Conservation (phyloP, 2,797 vertebrate species). For the Bryconaethiops microstoma region DNA sequence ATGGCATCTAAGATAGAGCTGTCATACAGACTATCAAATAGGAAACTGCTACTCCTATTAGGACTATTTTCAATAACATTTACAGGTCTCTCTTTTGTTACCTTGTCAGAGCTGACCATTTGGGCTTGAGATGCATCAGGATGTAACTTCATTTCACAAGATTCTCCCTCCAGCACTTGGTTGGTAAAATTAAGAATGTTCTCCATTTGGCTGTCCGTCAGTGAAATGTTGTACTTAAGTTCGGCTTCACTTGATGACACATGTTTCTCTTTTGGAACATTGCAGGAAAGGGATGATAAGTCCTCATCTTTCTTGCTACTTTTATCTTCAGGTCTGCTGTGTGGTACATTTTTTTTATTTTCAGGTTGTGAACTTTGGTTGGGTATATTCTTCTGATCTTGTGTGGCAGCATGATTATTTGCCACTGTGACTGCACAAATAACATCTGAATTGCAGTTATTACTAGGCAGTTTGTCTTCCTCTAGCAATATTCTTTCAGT, state of each 20-base stretch:
- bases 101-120: constrained; percentile 9
- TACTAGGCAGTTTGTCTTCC: constrained; percentile 46
- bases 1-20: constrained; percentile 72
- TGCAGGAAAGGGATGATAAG: constrained; percentile 4
- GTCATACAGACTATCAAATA: constrained; percentile 91
- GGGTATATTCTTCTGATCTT: background rate
- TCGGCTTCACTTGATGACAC: constrained; percentile 15
- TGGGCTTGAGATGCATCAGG: constrained; percentile 21
- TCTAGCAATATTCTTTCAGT: constrained; percentile 88
- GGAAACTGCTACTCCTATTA: constrained; percentile 88
- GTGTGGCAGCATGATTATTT: background rate
- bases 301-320: constrained; percentile 9
- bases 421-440: constrained; percentile 5
- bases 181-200: constrained; percentile 86
- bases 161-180: constrained; percentile 68
- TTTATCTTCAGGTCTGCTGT: constrained; percentile 13
- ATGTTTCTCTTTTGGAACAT: background rate
- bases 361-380: constrained; percentile 1
- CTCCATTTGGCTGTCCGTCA: constrained; percentile 90
- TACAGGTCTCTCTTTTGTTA: constrained; percentile 44
- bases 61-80: constrained; percentile 71
- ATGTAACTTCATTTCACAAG: constrained; percentile 23
- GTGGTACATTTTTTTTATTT: constrained; percentile 12
- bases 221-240: constrained; percentile 78
- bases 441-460: constrained; percentile 30